These are phyloP conservation scores for Drosophila fulvimacula DNA, from an alignment of 2,888 invertebrate genomes.

Conservation along the genomic window DNA sequence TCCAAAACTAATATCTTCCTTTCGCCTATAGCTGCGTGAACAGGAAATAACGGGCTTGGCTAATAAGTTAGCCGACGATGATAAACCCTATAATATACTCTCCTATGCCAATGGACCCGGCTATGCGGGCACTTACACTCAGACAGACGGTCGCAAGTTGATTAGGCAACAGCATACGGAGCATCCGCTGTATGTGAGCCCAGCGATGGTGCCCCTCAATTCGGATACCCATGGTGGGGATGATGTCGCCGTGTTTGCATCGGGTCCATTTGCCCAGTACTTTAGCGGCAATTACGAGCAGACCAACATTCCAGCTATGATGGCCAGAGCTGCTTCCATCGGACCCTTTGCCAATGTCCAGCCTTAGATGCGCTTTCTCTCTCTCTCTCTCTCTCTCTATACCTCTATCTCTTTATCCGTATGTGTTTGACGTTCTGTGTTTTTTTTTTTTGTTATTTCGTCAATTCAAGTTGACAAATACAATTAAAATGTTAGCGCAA, in stretches of 20 bases:
- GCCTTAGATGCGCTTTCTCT: not conserved
- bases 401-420: not conserved
- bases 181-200: constrained; percentile 85
- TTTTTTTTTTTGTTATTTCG: constrained; percentile 13
- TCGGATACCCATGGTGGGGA: constrained; percentile 92
- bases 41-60: constrained; percentile 86
- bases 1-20: not conserved
- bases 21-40: constrained; percentile 83
- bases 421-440: not conserved
- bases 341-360: constrained; percentile 85
- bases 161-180: constrained; percentile 64
- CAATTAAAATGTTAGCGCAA: constrained; percentile 60
- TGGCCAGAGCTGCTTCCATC: constrained; percentile 90
- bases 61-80: constrained; percentile 86
- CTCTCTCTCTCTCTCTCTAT: not conserved
- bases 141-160: constrained; percentile 67
- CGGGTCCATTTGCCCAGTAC: constrained; percentile 91
- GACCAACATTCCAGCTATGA: constrained; percentile 90
- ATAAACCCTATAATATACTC: constrained; percentile 88
- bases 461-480: constrained; percentile 32
- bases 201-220: constrained; percentile 87
- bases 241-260: constrained; percentile 92
- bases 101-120: constrained; percentile 92
- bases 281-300: constrained; percentile 93
- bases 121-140: constrained; percentile 84